phyloP scores from a whole-genome alignment of 2,113 vertebrate genomes.

The Geococcyx californianus region DNA sequence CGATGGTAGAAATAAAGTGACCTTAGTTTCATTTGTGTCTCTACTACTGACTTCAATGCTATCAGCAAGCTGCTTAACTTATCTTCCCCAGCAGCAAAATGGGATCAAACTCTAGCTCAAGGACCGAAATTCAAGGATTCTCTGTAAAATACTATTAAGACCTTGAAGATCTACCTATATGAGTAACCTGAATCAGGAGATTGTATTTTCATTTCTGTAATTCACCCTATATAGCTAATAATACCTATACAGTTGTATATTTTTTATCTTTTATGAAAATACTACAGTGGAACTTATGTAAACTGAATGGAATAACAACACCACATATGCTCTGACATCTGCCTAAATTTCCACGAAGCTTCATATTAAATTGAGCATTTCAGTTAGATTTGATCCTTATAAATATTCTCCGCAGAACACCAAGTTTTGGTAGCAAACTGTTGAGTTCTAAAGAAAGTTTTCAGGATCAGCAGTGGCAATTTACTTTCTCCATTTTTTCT shows the following conservation, averaged over 20 bases:
- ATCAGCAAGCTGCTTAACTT: neutral
- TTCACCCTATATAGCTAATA: neutral
- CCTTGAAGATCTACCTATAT: neutral
- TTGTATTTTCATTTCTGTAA: neutral
- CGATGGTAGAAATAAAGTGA: neutral
- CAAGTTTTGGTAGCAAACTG: neutral
- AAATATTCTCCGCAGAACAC: neutral
- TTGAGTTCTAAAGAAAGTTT: neutral
- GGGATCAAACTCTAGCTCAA: neutral
- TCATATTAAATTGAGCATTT: neutral
- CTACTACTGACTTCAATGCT: neutral
- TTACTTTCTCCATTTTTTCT: neutral
- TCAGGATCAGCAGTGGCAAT: neutral
- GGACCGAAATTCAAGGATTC: neutral
- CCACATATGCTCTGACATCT: neutral
- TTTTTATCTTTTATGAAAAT: neutral
- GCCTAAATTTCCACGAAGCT: neutral
- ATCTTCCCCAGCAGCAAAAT: neutral
- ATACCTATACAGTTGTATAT: neutral
- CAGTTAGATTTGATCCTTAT: neutral
- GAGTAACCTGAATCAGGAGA: neutral
- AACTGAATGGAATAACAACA: neutral
- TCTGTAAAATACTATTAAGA: neutral
- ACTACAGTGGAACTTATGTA: neutral
- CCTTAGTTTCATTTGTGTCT: neutral